Evolutionary conservation across 2,888 invertebrate species (phyloP).

Genomic region (Agapostemon virescens): DNA sequence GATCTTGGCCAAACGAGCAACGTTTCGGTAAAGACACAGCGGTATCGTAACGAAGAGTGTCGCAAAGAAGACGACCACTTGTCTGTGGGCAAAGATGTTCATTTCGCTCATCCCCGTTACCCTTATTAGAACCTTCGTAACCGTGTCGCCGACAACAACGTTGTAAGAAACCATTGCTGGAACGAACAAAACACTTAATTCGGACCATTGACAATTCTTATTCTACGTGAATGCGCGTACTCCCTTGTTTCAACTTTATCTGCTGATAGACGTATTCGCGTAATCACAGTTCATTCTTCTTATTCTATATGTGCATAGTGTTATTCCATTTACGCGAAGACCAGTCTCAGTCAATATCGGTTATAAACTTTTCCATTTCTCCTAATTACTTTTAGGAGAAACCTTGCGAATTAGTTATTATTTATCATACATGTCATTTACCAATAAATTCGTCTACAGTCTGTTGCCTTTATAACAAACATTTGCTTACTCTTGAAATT

Average conservation of each 20-base stretch:
- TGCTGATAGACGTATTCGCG: background rate
- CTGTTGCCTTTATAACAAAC: too few relatives aligned
- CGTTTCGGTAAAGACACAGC: slow-evolving; percentile 89
- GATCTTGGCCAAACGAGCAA: slow-evolving; percentile 86
- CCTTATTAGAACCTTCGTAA: slow-evolving; percentile 90
- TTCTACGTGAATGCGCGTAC: background rate
- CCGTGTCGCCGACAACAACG: slow-evolving; percentile 92
- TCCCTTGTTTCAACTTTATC: background rate
- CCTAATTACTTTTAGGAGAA: too few relatives aligned
- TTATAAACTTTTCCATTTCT: too few relatives aligned
- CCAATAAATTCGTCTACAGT: too few relatives aligned
- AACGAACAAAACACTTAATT: slow-evolving; percentile 35
- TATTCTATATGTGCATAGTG: too few relatives aligned
- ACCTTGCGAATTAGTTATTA: too few relatives aligned
- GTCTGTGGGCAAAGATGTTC: slow-evolving; percentile 84
- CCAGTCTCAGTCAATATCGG: background rate
- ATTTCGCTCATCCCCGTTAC: slow-evolving; percentile 83
- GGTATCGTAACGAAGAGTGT: slow-evolving; percentile 89
- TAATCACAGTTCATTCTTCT: too few relatives aligned
- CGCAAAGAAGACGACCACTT: slow-evolving; percentile 87
- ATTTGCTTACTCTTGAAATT: too few relatives aligned
- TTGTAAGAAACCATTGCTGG: slow-evolving; percentile 94
- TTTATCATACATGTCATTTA: too few relatives aligned
- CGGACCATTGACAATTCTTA: background rate
- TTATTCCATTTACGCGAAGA: background rate